These are phyloP conservation scores for Brachyalestes nurse DNA, from an alignment of 2,797 vertebrate genomes.

Conservation along the genomic window DNA sequence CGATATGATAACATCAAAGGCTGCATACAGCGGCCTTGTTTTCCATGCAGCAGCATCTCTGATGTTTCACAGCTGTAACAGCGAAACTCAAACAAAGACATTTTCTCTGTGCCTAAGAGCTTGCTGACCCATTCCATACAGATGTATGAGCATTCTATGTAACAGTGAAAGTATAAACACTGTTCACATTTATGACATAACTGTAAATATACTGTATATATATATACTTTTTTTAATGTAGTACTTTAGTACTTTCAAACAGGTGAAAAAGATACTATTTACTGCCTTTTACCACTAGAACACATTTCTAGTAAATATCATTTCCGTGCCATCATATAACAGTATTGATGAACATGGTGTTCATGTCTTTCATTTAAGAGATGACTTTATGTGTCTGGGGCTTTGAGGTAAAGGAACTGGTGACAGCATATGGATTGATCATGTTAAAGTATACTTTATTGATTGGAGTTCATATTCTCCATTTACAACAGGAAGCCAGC, in stretches of 20 bases:
- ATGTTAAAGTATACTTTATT: constrained; percentile 5
- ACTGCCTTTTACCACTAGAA: not conserved
- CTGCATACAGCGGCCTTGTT: no score
- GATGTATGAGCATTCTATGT: no score
- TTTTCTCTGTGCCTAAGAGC: no score
- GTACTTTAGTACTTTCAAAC: not conserved
- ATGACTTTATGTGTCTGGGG: not conserved
- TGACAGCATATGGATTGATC: constrained; percentile 6
- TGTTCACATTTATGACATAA: no score
- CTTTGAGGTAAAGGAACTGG: not conserved
- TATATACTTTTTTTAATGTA: no score
- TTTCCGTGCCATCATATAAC: not conserved
- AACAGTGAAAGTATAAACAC: no score
- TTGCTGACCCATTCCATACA: no score
- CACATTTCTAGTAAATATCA: not conserved
- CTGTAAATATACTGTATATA: no score
- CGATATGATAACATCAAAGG: no score
- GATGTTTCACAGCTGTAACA: no score
- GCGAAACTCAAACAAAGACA: no score
- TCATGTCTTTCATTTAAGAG: not conserved
- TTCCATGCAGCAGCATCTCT: no score
- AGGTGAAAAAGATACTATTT: not conserved
- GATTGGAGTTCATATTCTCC: constrained; percentile 12
- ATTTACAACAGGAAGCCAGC: constrained; percentile 11
- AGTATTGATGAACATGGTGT: constrained; percentile 5